Evolutionary conservation across 2,113 vertebrate species (phyloP), one percentile per base, ranked within the genome.

Genomic region (Pseudopipra pipra): DNA sequence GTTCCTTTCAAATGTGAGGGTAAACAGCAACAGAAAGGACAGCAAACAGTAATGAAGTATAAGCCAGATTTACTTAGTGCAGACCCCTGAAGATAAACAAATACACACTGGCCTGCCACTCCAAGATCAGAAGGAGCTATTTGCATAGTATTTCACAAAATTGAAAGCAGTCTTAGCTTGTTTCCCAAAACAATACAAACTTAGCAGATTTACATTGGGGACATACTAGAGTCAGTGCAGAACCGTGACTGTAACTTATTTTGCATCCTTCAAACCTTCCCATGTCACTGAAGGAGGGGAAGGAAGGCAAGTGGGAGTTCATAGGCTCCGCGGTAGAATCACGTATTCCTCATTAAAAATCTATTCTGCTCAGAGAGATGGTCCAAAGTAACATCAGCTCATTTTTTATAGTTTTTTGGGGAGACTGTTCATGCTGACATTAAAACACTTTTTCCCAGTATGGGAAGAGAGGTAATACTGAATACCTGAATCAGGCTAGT

Each of bases 1-100:
- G 2, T 54, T 95, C 46, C 66, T 94, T 97, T 93, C 37, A 89
- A 93, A 95, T 71, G 67, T 17, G 61, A 96, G 47, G 28, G 55
- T 59, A 96, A 94, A 93, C n/a, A 97, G 70, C 70, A 93, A 54
- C 73, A 85, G 79, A 75, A 94, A 89, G 72, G 51, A 87, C 55
- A 93, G 71, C 70, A 93, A 95, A 78, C 46, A 96, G 25, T 76
- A 84, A 75, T 72, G 41, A 89, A 95, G 12, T 63, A 3, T 87
- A 74, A 94, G 31, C 11, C 62, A 85, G 61, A 58, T 96, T 96
- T 96, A 90, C 75, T 78, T 89, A 85, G 22, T 80, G 68, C 14
- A 54, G 73, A 96, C 89, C 35, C 44, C 39, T 93, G 72, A 91
- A 72, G 37, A 73, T 47, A 95, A 95, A 70, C 52, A 96, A 68